These are phyloP conservation scores for Premnoplex brunnescens DNA, from an alignment of 2,797 vertebrate species.

Conservation along the genomic window DNA sequence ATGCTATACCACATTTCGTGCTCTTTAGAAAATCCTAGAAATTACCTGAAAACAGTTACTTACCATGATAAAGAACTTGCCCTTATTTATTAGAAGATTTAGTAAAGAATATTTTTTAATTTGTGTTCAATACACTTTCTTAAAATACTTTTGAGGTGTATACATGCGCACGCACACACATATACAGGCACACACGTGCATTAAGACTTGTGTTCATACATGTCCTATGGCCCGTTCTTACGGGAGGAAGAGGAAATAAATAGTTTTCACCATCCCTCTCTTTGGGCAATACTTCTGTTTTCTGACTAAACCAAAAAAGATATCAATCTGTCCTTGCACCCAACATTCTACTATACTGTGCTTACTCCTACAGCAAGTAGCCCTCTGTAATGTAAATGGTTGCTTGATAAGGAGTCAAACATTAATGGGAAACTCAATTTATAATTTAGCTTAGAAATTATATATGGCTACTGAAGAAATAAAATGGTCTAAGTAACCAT, in stretches of 20 bases:
- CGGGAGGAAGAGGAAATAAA: neutral
- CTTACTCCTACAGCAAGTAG: neutral
- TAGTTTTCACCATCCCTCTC: neutral
- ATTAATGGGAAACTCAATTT: neutral
- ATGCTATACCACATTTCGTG: neutral
- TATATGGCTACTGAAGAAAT: neutral
- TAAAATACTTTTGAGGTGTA: neutral
- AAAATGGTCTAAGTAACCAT: neutral
- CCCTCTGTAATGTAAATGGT: neutral
- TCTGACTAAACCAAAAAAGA: neutral
- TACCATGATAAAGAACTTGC: neutral
- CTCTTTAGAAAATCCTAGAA: neutral
- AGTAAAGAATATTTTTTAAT: neutral
- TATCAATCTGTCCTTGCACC: neutral
- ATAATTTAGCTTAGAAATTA: neutral
- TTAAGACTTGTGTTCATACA: neutral
- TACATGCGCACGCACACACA: no score
- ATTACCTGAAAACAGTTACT: neutral
- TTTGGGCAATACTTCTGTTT: neutral
- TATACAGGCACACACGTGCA: fast-evolving
- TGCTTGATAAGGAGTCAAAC: neutral
- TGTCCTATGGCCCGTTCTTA: neutral
- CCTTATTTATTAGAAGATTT: neutral
- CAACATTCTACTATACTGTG: neutral
- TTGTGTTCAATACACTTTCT: neutral